Evolutionary conservation across 2,113 vertebrate genomes (phyloP).

Genomic region (Paralichthys olivaceus): DNA sequence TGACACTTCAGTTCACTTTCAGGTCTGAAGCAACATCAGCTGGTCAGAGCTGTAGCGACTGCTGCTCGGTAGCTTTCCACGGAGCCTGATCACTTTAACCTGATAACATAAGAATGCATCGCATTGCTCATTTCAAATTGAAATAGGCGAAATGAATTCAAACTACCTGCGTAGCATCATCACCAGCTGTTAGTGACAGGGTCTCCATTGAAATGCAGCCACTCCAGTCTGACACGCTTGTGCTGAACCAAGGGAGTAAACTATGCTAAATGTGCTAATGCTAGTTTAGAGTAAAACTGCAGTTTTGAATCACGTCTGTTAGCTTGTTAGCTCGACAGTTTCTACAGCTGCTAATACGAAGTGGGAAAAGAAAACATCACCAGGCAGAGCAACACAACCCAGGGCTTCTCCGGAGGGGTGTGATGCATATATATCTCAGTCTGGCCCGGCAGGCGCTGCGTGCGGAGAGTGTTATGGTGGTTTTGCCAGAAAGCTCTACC

Average conservation of each 20-base stretch:
- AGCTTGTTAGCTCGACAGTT: constrained; percentile 4
- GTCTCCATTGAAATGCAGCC: constrained; percentile 63
- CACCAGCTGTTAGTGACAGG: constrained; percentile 56
- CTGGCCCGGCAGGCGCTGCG: not conserved
- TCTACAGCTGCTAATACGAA: not conserved
- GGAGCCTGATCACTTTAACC: too few relatives aligned
- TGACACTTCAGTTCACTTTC: not conserved
- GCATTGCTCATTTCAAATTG: not conserved
- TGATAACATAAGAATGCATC: too few relatives aligned
- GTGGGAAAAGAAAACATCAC: constrained; percentile 40
- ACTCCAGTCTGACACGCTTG: not conserved
- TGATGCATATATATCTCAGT: not conserved
- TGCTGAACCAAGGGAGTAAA: constrained; percentile 2
- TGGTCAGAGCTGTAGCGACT: constrained; percentile 39
- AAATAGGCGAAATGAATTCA: not conserved
- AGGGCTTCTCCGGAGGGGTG: not conserved
- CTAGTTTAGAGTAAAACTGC: not conserved
- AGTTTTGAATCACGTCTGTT: not conserved
- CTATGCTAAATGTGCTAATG: not conserved
- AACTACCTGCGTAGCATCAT: constrained; percentile 58
- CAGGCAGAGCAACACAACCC: not conserved
- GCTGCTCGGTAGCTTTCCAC: constrained; percentile 14
- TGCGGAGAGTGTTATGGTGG: accelerated
- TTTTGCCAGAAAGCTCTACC: accelerated
- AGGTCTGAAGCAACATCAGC: constrained; percentile 26